A percentile compares a stretch with the other conserved stretches of the same genome.
Evolutionary conservation across 2,888 invertebrate species (phyloP).

Genomic region (Dyspetes luteomarginatus): DNA sequence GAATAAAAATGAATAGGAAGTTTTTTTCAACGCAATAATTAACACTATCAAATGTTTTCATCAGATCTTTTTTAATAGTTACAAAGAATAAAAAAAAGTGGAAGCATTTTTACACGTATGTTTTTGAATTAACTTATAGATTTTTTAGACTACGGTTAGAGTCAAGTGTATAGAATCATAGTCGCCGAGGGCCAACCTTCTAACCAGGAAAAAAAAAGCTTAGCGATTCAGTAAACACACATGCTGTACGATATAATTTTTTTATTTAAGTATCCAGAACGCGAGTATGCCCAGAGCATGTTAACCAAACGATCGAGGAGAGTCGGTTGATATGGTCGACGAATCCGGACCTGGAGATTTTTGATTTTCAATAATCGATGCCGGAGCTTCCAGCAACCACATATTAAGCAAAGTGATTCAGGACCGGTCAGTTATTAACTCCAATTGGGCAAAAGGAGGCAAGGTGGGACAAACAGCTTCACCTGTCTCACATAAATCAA

Average conservation of each 20-base stretch:
- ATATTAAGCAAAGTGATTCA: constrained; percentile 67
- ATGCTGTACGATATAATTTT: constrained; percentile 35
- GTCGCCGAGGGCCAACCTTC: constrained; percentile 51
- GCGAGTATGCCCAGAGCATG: constrained; percentile 55
- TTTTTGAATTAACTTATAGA: too few species aligned
- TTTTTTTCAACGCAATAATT: too few species aligned
- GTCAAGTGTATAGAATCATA: constrained; percentile 39
- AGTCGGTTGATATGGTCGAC: constrained; percentile 27
- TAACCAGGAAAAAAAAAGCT: constrained; percentile 22
- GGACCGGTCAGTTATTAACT: constrained; percentile 67
- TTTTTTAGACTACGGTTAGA: too few species aligned
- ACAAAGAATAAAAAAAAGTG: too few species aligned
- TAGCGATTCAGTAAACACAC: constrained; percentile 3
- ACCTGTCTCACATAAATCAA: constrained; percentile 73
- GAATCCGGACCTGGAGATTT: constrained; percentile 61
- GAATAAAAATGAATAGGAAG: too few species aligned
- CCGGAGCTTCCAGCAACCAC: constrained; percentile 61
- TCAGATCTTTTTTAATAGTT: too few species aligned
- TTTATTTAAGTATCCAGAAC: constrained; percentile 50
- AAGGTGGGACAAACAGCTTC: constrained; percentile 53
- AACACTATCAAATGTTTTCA: too few species aligned
- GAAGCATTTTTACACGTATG: too few species aligned
- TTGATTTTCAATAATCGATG: constrained; percentile 54
- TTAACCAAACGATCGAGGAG: constrained; percentile 38
- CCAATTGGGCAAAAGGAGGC: constrained; percentile 69